These are phyloP conservation scores for Penaeus vannamei DNA, from an alignment of 1,140 invertebrate species.

Conservation along the genomic window DNA sequence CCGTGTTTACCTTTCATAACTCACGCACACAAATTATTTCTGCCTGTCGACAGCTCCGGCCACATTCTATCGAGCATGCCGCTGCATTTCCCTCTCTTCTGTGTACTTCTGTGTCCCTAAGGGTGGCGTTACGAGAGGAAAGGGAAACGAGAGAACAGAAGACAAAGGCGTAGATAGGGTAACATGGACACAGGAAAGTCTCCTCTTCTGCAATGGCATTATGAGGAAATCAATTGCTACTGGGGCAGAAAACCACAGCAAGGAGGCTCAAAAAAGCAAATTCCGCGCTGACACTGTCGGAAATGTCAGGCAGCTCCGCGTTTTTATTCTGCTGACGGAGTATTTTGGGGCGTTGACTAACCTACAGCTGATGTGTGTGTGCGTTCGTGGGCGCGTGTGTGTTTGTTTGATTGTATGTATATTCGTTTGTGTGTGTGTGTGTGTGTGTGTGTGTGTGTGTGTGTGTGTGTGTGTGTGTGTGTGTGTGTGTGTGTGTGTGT, in stretches of 20 bases:
- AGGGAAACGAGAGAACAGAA: background rate
- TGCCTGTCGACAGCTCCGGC: background rate
- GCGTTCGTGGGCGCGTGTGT: slow-evolving; percentile 41
- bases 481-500: background rate
- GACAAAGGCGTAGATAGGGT: background rate
- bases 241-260: background rate
- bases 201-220: background rate
- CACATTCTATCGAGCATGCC: background rate
- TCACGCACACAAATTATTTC: slow-evolving; percentile 39
- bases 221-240: background rate
- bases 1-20: slow-evolving; percentile 55
- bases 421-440: slow-evolving; percentile 32
- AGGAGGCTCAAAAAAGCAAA: slow-evolving; percentile 23
- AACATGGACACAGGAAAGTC: background rate
- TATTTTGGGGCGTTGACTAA: slow-evolving; percentile 40
- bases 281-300: slow-evolving; percentile 42
- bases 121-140: too few species aligned
- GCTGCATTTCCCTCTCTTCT: background rate
- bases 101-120: too few species aligned
- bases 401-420: background rate
- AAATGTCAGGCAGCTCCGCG: slow-evolving; percentile 45
- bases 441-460: slow-evolving; percentile 27
- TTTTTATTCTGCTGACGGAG: slow-evolving; percentile 18
- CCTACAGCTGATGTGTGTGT: background rate
- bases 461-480: slow-evolving; percentile 4